A percentile compares a stretch with the other conserved stretches of the same genome.
Evolutionary conservation across 2,888 invertebrate species (phyloP).

Genomic region (Baccha elongata): DNA sequence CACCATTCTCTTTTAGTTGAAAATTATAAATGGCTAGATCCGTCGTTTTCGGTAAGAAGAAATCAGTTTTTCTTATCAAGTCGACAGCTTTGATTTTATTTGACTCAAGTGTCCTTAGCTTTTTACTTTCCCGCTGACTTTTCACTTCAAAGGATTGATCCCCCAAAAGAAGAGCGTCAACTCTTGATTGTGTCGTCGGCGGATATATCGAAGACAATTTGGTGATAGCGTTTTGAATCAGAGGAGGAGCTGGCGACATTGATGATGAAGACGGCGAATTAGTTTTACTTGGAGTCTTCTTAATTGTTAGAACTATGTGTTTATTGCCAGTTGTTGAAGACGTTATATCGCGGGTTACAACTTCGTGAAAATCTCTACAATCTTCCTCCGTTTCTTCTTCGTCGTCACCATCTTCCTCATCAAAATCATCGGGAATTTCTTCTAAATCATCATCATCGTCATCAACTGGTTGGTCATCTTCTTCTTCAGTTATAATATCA

Average conservation of each 20-base stretch:
- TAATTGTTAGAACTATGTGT: conserved; percentile 80
- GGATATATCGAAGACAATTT: conserved; percentile 32
- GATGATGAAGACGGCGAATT: conserved; percentile 77
- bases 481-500: conserved; percentile 60
- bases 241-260: conserved; percentile 73
- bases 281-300: conserved; percentile 79
- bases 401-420: conserved; percentile 74
- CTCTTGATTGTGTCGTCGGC: background rate
- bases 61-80: conserved; percentile 37
- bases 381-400: conserved; percentile 62
- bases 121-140: background rate
- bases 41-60: conserved; percentile 29
- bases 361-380: conserved; percentile 77
- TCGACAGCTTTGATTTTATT: conserved; percentile 21
- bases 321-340: conserved; percentile 76
- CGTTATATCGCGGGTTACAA: conserved; percentile 77
- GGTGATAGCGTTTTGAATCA: conserved; percentile 19
- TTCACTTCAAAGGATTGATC: background rate
- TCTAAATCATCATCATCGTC: conserved; percentile 61
- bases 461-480: conserved; percentile 33
- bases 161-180: background rate
- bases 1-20: conserved; percentile 45
- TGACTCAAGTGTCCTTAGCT: conserved; percentile 15
- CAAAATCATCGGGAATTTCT: conserved; percentile 58
- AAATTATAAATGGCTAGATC: conserved; percentile 38